Conservation (phyloP, 2,888 invertebrate species). For the Prosapia bicincta region DNA sequence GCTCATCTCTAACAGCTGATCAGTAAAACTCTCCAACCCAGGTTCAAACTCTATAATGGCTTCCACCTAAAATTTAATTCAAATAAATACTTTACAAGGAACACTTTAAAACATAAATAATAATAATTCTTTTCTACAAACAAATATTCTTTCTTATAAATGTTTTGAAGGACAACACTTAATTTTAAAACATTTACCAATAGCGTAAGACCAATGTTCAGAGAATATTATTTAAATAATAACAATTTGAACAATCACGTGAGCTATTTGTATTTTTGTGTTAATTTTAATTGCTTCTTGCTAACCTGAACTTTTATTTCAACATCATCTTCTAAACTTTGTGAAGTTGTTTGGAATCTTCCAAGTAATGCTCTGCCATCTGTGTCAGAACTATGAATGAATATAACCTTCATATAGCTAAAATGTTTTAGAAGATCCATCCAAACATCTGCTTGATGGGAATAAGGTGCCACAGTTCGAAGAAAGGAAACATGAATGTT, state of each 20-base stretch:
- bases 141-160: too few species aligned
- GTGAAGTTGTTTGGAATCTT: constrained; percentile 90
- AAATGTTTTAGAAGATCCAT: constrained; percentile 89
- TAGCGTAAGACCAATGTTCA: background rate
- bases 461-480: constrained; percentile 95
- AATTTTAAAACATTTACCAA: too few species aligned
- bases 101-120: too few species aligned
- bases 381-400: constrained; percentile 94
- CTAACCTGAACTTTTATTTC: constrained; percentile 79
- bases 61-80: constrained; percentile 73
- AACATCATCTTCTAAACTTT: constrained; percentile 85
- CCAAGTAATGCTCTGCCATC: constrained; percentile 92
- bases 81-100: too few species aligned
- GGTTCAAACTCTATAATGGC: constrained; percentile 91
- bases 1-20: constrained; percentile 75
- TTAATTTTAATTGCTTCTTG: too few species aligned
- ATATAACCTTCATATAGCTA: constrained; percentile 64
- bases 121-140: too few species aligned
- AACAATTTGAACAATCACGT: background rate
- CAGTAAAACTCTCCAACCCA: constrained; percentile 78
- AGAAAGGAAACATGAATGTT: constrained; percentile 97
- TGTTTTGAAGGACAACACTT: too few species aligned
- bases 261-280: background rate
- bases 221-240: constrained; percentile 33
- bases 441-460: constrained; percentile 99